Evolutionary conservation across 2,888 invertebrate genomes (phyloP).

Genomic region (Eucera pruinosa): DNA sequence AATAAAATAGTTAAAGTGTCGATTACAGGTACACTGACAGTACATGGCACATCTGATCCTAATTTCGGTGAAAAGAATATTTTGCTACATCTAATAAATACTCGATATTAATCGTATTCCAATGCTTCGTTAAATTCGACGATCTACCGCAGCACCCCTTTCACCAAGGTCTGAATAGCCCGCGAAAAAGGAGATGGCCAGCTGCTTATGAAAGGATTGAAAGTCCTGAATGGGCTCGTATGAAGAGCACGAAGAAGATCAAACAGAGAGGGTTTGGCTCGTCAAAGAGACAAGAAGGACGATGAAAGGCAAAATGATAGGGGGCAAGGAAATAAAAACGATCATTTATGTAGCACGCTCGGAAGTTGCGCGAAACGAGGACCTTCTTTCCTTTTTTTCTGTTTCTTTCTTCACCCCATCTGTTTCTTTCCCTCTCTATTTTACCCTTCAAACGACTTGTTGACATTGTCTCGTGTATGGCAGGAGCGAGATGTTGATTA

Average conservation of each 20-base stretch:
- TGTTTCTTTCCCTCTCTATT: background rate
- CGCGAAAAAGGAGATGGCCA: slow-evolving; percentile 4
- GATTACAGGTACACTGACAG: no score
- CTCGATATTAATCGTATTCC: slow-evolving; percentile 38
- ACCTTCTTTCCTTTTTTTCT: background rate
- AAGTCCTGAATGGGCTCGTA: slow-evolving; percentile 49
- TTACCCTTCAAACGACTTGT: slow-evolving; percentile 36
- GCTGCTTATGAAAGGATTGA: slow-evolving; percentile 49
- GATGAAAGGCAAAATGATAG: slow-evolving; percentile 49
- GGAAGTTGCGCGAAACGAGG: slow-evolving; percentile 48
- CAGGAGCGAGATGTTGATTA: slow-evolving; percentile 50
- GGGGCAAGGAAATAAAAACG: slow-evolving; percentile 51
- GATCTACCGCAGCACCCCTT: background rate
- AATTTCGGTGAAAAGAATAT: no score
- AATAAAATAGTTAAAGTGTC: no score
- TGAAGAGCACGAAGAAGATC: slow-evolving; percentile 47
- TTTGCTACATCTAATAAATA: slow-evolving; percentile 1
- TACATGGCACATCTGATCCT: no score
- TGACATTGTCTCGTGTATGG: slow-evolving; percentile 48
- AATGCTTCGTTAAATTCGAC: slow-evolving; percentile 32
- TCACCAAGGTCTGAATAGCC: slow-evolving; percentile 20
- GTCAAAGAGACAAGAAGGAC: slow-evolving; percentile 46
- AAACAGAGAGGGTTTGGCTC: slow-evolving; percentile 44
- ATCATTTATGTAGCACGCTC: slow-evolving; percentile 64
- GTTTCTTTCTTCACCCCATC: background rate